These are phyloP conservation scores for Papilio xuthus DNA, from an alignment of 1,140 invertebrate species.

Conservation along the genomic window DNA sequence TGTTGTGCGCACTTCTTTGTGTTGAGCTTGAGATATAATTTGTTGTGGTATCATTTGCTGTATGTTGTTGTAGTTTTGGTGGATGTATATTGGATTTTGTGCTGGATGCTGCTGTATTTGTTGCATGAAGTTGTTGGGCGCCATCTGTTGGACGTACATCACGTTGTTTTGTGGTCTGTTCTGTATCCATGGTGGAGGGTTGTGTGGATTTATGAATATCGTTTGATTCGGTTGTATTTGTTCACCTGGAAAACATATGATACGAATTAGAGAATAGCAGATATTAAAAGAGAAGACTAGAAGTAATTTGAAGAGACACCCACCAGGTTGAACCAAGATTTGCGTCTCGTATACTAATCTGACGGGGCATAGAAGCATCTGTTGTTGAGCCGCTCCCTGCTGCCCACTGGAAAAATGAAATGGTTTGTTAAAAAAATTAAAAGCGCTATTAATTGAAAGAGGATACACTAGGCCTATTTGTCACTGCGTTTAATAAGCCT, in stretches of 20 bases:
- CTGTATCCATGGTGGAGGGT: conserved; percentile 73
- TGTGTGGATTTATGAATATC: conserved; percentile 68
- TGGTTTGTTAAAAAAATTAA: not conserved
- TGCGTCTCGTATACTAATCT: conserved; percentile 69
- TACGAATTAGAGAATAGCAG: not conserved
- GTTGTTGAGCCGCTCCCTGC: conserved; percentile 54
- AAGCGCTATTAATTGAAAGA: not conserved
- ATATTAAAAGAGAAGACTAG: not conserved
- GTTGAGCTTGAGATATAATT: conserved; percentile 43
- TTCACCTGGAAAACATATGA: conserved; percentile 60
- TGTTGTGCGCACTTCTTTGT: conserved; percentile 55
- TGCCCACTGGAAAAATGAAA: conserved; percentile 51
- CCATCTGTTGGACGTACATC: conserved; percentile 66
- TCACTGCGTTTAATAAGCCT: not conserved
- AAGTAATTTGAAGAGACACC: conserved; percentile 23
- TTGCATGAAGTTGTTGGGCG: conserved; percentile 59
- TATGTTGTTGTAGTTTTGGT: conserved; percentile 64
- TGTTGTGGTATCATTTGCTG: conserved; percentile 57
- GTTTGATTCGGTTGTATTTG: conserved; percentile 72
- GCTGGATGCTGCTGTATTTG: conserved; percentile 61
- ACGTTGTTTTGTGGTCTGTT: conserved; percentile 68
- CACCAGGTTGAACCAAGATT: conserved; percentile 67
- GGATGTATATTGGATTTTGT: conserved; percentile 67
- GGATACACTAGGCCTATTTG: not conserved
- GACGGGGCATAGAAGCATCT: conserved; percentile 71